phyloP scores from a whole-genome alignment of 1,140 invertebrate species.

The Drosophila grimshawi region DNA sequence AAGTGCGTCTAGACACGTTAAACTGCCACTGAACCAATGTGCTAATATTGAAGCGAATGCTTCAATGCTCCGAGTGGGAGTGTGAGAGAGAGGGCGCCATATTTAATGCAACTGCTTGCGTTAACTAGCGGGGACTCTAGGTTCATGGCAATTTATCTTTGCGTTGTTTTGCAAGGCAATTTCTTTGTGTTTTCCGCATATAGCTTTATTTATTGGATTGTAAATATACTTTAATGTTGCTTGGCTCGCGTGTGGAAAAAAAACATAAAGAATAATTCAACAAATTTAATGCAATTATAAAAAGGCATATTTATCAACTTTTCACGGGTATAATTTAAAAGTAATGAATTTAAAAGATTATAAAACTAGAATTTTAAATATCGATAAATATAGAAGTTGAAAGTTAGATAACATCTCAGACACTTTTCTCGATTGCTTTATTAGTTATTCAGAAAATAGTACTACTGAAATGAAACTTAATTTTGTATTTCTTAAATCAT shows the following conservation, averaged over 20 bases:
- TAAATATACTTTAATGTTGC: background rate
- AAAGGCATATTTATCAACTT: too few relatives aligned
- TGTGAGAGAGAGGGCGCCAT: background rate
- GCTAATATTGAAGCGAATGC: constrained; percentile 68
- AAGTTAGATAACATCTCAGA: too few relatives aligned
- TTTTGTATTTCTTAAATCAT: too few relatives aligned
- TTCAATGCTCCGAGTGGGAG: constrained; percentile 46
- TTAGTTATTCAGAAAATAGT: too few relatives aligned
- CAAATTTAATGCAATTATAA: too few relatives aligned
- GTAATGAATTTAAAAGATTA: too few relatives aligned
- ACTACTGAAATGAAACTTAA: too few relatives aligned
- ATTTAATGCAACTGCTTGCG: constrained; percentile 5
- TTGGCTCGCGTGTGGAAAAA: background rate
- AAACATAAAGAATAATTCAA: too few relatives aligned
- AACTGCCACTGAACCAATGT: constrained; percentile 39
- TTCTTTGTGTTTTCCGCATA: background rate
- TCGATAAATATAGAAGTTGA: too few relatives aligned
- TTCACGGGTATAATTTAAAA: too few relatives aligned
- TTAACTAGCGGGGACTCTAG: background rate
- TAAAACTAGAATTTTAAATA: too few relatives aligned
- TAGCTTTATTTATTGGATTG: background rate
- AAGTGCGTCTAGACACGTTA: constrained; percentile 54
- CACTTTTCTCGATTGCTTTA: too few relatives aligned
- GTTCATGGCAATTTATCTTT: constrained; percentile 41
- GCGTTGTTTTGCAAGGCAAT: constrained; percentile 14